Evolutionary conservation across 2,888 invertebrate genomes (phyloP).

Genomic region (Drosophila longiperda): DNA sequence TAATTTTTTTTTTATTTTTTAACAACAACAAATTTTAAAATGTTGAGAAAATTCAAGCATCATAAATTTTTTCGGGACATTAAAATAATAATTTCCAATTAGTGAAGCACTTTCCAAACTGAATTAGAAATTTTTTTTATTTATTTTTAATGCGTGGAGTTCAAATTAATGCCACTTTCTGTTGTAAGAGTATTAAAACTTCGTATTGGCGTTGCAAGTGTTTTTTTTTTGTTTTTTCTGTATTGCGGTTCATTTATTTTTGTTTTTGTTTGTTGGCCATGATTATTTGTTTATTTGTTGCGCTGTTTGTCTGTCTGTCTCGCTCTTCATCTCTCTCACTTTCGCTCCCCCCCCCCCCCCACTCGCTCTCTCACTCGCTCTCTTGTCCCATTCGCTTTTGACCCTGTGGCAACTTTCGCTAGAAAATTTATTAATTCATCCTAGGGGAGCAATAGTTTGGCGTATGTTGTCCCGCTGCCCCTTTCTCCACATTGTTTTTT

Average conservation of each 20-base stretch:
- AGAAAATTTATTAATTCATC: slow-evolving; percentile 78
- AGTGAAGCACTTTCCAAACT: neutral
- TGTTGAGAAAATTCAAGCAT: neutral
- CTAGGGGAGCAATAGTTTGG: slow-evolving; percentile 77
- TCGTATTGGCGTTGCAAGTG: neutral
- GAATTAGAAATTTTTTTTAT: neutral
- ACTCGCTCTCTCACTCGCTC: neutral
- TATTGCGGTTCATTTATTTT: slow-evolving; percentile 9
- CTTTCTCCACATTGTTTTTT: neutral
- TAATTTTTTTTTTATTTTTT: no score
- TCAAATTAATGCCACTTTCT: neutral
- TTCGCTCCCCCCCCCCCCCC: neutral
- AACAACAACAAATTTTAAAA: no score
- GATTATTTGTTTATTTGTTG: slow-evolving; percentile 61
- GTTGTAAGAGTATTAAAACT: neutral
- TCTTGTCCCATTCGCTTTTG: slow-evolving; percentile 6
- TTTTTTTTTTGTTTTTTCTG: neutral
- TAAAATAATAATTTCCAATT: no score
- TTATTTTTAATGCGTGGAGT: no score
- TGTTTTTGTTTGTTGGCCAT: slow-evolving; percentile 26
- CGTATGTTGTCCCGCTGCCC: slow-evolving; percentile 38
- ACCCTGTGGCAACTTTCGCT: slow-evolving; percentile 62
- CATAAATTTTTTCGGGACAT: neutral
- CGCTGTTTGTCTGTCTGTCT: slow-evolving; percentile 11
- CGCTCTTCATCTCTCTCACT: neutral